A percentile compares a stretch with the other conserved stretches of the same genome.
phyloP scores from a whole-genome alignment of 2,113 vertebrate species.

The Siphamia tubifer region DNA sequence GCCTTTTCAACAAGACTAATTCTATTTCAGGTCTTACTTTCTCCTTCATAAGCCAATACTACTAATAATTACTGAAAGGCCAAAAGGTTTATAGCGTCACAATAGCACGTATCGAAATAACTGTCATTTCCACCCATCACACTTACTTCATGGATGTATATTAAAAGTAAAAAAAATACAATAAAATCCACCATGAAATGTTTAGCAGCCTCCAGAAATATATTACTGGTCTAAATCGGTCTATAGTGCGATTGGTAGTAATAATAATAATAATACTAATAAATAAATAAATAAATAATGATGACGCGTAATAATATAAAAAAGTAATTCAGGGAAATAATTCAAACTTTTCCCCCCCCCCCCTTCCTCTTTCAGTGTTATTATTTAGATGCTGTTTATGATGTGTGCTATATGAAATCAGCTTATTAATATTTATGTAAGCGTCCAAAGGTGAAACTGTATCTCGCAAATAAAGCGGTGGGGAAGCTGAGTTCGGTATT shows the following conservation, averaged over 20 bases:
- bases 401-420: slow-evolving; percentile 7
- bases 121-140: slow-evolving; percentile 12
- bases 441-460: slow-evolving; percentile 27
- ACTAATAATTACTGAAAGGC: slow-evolving; percentile 38
- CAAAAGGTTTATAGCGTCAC: slow-evolving; percentile 24
- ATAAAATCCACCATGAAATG: background rate
- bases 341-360: background rate
- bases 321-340: background rate
- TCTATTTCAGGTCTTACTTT: slow-evolving; percentile 46
- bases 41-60: slow-evolving; percentile 36
- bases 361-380: background rate
- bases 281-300: background rate
- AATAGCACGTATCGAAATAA: background rate
- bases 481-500: slow-evolving; percentile 27
- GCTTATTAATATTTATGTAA: slow-evolving; percentile 42
- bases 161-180: background rate
- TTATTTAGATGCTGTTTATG: slow-evolving; percentile 10
- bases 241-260: no score
- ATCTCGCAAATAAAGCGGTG: slow-evolving; percentile 15
- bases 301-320: background rate
- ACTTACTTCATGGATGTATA: background rate
- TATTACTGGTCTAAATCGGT: no score
- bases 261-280: background rate
- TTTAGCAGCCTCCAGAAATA: background rate
- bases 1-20: slow-evolving; percentile 38